Conservation (phyloP, 1,140 invertebrate genomes). For the Temnothorax curvispinosus region DNA sequence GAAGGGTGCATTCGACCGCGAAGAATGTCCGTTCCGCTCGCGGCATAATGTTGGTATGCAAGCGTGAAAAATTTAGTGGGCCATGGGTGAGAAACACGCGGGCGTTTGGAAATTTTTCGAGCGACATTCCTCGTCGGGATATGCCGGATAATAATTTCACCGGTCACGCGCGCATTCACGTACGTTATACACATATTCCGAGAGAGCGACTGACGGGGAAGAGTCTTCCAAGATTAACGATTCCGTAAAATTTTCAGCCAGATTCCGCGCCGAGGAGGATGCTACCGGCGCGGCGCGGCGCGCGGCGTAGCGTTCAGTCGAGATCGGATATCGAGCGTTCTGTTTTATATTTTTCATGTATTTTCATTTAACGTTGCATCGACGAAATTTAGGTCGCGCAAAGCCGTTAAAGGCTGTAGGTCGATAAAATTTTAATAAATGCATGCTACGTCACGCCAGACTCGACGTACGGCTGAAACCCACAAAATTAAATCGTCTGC, state of each 20-base stretch:
- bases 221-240: conserved; percentile 34
- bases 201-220: conserved; percentile 7
- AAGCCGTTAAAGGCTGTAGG: conserved; percentile 1
- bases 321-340: not conserved
- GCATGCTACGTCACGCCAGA: conserved; percentile 31
- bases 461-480: not conserved
- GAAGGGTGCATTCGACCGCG: conserved; percentile 33
- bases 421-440: conserved; percentile 51
- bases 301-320: not conserved
- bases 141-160: conserved; percentile 39
- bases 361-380: not conserved
- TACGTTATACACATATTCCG: conserved; percentile 11
- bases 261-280: not conserved
- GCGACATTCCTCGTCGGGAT: conserved; percentile 29
- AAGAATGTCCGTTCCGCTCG: conserved; percentile 34
- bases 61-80: conserved; percentile 62
- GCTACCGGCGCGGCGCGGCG: not conserved
- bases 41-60: conserved; percentile 49
- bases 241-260: conserved; percentile 5
- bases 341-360: conserved; percentile 12
- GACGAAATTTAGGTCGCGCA: not conserved
- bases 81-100: conserved; percentile 50
- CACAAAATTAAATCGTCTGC: conserved; percentile 24
- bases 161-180: conserved; percentile 19
- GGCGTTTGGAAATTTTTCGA: conserved; percentile 60